Evolutionary conservation across 2,113 vertebrate genomes (phyloP).

Genomic region (Bombycilla garrulus): DNA sequence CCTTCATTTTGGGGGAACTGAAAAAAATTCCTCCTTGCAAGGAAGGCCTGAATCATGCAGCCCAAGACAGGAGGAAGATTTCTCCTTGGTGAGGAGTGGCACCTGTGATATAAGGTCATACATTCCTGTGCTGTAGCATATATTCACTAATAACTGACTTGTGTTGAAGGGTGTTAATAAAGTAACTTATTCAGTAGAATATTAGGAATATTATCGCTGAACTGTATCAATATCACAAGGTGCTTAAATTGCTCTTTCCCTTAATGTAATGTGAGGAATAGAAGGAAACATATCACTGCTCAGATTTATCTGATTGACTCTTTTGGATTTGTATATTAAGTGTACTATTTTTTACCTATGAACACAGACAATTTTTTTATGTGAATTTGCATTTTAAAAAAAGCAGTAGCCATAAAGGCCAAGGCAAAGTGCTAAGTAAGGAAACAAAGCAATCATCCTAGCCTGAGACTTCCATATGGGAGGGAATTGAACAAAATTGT

Average conservation of each 20-base stretch:
- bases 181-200: background rate
- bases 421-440: background rate
- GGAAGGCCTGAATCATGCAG: background rate
- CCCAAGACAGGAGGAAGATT: background rate
- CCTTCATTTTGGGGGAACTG: background rate
- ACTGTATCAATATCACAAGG: background rate
- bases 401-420: background rate
- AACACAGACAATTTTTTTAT: background rate
- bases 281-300: background rate
- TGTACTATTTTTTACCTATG: background rate
- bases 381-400: background rate
- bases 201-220: background rate
- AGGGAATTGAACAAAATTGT: background rate
- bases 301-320: background rate
- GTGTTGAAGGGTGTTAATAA: fast-evolving
- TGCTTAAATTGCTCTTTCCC: background rate
- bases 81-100: background rate
- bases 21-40: background rate
- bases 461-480: background rate
- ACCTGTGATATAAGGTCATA: background rate
- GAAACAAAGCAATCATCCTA: background rate
- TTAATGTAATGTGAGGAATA: background rate
- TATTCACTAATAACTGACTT: background rate
- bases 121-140: background rate
- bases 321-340: background rate